These are phyloP conservation scores for Lepidocolaptes lacrymiger DNA, from an alignment of 2,797 vertebrate species.

Conservation along the genomic window DNA sequence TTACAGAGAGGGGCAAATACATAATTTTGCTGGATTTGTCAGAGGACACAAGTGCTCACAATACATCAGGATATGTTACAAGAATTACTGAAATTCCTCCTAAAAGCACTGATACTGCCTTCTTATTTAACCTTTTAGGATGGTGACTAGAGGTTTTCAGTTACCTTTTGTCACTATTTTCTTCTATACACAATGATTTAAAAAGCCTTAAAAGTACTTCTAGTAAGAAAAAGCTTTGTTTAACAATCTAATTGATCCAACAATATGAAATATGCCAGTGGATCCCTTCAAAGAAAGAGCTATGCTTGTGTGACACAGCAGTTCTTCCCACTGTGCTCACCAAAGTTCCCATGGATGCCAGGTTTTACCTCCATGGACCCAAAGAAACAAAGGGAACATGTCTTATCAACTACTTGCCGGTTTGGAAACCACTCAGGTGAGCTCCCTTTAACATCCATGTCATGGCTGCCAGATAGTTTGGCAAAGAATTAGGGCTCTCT, in stretches of 20 bases:
- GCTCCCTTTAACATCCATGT: background rate
- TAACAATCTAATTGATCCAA: background rate
- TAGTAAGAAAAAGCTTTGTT: background rate
- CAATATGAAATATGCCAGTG: background rate
- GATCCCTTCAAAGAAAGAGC: background rate
- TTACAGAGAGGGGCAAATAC: background rate
- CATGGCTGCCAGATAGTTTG: background rate
- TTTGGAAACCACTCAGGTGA: background rate
- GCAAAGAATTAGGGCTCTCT: background rate
- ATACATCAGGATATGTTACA: background rate
- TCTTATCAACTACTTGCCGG: background rate
- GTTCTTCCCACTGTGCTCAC: background rate
- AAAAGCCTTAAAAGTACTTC: background rate
- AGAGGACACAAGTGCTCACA: rapidly evolving
- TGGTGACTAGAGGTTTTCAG: background rate
- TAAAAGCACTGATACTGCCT: background rate
- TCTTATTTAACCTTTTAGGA: background rate
- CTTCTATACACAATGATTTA: background rate
- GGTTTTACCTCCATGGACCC: background rate
- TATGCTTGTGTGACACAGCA: background rate
- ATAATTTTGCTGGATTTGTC: background rate
- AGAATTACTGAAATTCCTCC: background rate
- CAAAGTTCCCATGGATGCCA: background rate
- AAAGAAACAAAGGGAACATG: background rate
- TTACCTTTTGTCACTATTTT: background rate